phyloP scores from a whole-genome alignment of 2,113 vertebrate genomes.

The Struthidea cinerea region DNA sequence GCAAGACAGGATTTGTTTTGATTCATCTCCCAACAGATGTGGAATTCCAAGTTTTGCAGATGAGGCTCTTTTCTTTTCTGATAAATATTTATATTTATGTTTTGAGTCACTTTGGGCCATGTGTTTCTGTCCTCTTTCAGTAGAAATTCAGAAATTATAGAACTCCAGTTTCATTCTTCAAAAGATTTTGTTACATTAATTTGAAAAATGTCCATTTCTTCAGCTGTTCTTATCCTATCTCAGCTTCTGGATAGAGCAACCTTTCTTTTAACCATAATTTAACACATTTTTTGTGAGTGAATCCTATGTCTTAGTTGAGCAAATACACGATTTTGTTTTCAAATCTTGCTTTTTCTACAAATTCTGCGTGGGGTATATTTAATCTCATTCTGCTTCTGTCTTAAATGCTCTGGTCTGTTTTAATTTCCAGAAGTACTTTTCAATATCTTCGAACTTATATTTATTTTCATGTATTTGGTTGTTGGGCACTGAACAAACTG shows the following conservation, averaged over 20 bases:
- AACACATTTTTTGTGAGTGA: neutral
- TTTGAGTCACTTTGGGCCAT: neutral
- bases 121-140: neutral
- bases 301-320: neutral
- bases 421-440: neutral
- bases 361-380: neutral
- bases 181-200: neutral
- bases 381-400: neutral
- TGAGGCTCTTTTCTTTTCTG: neutral
- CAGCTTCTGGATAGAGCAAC: neutral
- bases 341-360: neutral
- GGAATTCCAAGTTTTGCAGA: neutral
- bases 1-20: neutral
- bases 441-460: neutral
- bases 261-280: neutral
- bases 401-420: neutral
- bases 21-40: neutral
- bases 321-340: neutral
- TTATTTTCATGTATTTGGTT: neutral
- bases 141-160: neutral
- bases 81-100: conserved; percentile 23
- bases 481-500: neutral
- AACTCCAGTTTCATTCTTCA: neutral
- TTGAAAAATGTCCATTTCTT: neutral
- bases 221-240: neutral